Percentiles rank a stretch among this genome's conserved stretches.
Evolutionary conservation across 1,140 invertebrate species (phyloP).

Genomic region (Littorina saxatilis): DNA sequence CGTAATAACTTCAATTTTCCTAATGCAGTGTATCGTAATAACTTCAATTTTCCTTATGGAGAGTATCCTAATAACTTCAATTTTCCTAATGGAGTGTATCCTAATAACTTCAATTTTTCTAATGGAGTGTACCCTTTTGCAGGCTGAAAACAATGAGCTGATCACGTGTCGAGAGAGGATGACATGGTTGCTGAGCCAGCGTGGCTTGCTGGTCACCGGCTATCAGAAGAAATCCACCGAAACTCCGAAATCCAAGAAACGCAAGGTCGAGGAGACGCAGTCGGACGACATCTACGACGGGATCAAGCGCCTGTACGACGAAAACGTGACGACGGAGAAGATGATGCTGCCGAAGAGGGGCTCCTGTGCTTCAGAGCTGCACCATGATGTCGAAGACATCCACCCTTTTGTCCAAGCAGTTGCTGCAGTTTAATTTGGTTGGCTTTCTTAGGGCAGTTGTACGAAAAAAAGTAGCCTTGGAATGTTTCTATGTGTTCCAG

Average conservation of each 20-base stretch:
- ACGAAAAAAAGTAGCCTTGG: background rate
- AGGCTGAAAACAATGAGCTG: conserved; percentile 68
- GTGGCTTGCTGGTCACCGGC: conserved; percentile 49
- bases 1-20: too few relatives aligned
- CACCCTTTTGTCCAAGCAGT: conserved; percentile 33
- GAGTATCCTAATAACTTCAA: too few relatives aligned
- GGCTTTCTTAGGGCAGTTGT: background rate
- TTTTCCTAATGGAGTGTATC: too few relatives aligned
- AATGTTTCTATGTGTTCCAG: too few relatives aligned
- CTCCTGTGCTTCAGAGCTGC: conserved; percentile 63
- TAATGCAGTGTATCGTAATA: too few relatives aligned
- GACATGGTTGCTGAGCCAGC: conserved; percentile 54
- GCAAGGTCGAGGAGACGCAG: conserved; percentile 64
- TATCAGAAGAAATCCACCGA: conserved; percentile 48
- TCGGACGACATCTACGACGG: conserved; percentile 73
- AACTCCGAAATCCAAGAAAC: conserved; percentile 61
- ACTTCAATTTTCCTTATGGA: too few relatives aligned
- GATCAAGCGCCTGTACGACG: conserved; percentile 73
- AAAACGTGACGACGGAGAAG: conserved; percentile 34
- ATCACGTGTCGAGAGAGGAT: conserved; percentile 71
- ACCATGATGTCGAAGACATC: conserved; percentile 58
- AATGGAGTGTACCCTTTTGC: too few relatives aligned
- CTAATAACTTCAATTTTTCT: too few relatives aligned
- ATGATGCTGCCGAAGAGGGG: conserved; percentile 43
- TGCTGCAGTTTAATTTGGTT: conserved; percentile 37